phyloP scores from a whole-genome alignment of 2,797 vertebrate species.

The Cyclopterus lumpus region DNA sequence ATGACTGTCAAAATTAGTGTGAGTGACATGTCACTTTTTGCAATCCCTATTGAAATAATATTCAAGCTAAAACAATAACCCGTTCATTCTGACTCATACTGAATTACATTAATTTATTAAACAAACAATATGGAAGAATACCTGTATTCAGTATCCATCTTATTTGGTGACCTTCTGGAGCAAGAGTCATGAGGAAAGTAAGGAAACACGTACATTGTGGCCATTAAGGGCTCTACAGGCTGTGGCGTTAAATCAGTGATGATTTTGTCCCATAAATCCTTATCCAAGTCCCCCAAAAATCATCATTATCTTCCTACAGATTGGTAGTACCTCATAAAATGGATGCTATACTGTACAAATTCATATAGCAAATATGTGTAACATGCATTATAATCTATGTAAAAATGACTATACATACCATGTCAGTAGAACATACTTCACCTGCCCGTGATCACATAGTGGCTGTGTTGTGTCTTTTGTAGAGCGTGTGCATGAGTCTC shows the following conservation, averaged over 20 bases:
- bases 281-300: background rate
- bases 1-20: background rate
- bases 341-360: constrained; percentile 1
- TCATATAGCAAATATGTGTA: constrained; percentile 4
- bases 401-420: background rate
- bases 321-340: constrained; percentile 20
- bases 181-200: background rate
- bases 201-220: background rate
- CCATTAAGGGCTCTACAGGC: background rate
- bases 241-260: background rate
- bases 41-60: background rate
- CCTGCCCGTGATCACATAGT: constrained; percentile 28
- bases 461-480: constrained; percentile 67
- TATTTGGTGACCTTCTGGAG: background rate
- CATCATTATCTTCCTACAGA: background rate
- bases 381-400: constrained; percentile 27
- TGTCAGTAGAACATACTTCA: constrained; percentile 11
- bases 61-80: background rate
- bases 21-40: background rate
- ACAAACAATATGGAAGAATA: constrained; percentile 3
- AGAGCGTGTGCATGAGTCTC: constrained; percentile 70
- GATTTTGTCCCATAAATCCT: background rate
- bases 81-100: constrained; percentile 1
- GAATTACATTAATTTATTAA: background rate
- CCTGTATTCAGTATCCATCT: constrained; percentile 25